Percentiles rank a stretch among this genome's conserved stretches.
Evolutionary conservation across 2,888 invertebrate species (phyloP).

Genomic region (Dynastes grantii): DNA sequence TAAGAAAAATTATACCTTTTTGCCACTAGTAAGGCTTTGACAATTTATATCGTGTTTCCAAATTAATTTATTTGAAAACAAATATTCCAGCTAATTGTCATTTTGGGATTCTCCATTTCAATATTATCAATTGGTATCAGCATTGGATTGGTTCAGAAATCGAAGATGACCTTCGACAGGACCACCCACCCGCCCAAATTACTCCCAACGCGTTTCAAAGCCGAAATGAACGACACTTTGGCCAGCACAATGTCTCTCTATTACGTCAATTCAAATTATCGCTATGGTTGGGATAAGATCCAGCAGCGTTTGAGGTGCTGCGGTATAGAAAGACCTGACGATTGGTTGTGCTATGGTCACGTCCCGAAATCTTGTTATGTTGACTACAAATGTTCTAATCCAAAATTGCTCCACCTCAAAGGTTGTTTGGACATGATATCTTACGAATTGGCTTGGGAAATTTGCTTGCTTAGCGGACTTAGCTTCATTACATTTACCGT

Average conservation of each 20-base stretch:
- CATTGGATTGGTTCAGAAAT: conserved; percentile 51
- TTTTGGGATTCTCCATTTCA: conserved; percentile 50
- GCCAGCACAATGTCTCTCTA: conserved; percentile 49
- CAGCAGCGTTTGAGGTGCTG: conserved; percentile 57
- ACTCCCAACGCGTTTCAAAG: conserved; percentile 41
- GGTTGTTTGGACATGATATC: conserved; percentile 56
- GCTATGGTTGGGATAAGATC: conserved; percentile 53
- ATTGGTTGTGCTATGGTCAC: conserved; percentile 52
- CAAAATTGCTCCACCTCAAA: conserved; percentile 19
- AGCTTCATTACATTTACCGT: conserved; percentile 52
- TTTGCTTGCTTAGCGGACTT: conserved; percentile 54
- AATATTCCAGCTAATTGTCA: conserved; percentile 52
- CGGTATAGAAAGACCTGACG: conserved; percentile 53
- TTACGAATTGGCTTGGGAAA: conserved; percentile 56
- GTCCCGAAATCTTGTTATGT: conserved; percentile 54
- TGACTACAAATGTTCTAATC: conserved; percentile 36
- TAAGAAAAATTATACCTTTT: conserved; percentile 53
- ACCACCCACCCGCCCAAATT: conserved; percentile 42
- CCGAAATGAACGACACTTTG: conserved; percentile 52
- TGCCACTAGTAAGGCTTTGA: conserved; percentile 55
- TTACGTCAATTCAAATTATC: conserved; percentile 43
- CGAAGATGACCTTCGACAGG: conserved; percentile 49
- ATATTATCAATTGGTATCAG: conserved; percentile 52
- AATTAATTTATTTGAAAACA: neutral
- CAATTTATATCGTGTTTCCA: neutral